Percentiles rank a stretch among this genome's conserved stretches.
Conservation (phyloP, 2,113 vertebrate genomes). For the Megalops atlanticus region DNA sequence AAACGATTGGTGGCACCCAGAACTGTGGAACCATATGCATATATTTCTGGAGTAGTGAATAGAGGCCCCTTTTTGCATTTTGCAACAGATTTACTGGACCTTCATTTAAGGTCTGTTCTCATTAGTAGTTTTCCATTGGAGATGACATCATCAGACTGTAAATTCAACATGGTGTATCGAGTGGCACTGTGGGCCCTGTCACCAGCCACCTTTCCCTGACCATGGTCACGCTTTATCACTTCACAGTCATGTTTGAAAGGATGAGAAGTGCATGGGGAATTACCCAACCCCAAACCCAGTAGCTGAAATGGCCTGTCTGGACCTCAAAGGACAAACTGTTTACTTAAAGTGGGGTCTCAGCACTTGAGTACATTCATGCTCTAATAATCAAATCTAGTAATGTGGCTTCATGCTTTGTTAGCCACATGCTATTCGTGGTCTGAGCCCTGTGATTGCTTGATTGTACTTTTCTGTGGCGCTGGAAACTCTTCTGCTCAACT, state of each 20-base stretch:
- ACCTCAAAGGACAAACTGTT: slow-evolving; percentile 29
- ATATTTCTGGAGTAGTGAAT: not conserved
- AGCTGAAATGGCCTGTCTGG: not conserved
- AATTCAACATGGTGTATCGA: not conserved
- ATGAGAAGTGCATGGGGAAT: not conserved
- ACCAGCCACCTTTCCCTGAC: not conserved
- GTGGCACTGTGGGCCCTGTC: not conserved
- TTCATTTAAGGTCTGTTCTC: not conserved
- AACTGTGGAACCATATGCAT: not conserved
- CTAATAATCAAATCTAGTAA: slow-evolving; percentile 54
- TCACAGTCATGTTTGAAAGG: not conserved
- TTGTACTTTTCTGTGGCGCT: slow-evolving; percentile 24
- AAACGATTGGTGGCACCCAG: not conserved
- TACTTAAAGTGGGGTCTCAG: slow-evolving; percentile 32
- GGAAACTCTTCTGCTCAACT: slow-evolving; percentile 7
- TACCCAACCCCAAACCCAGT: not conserved
- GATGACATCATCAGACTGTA: not conserved
- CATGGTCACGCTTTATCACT: not conserved
- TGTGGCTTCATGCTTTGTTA: slow-evolving; percentile 49
- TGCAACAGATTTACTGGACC: not conserved
- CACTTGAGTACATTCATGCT: slow-evolving; percentile 50
- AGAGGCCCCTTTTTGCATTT: not conserved
- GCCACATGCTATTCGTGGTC: slow-evolving; percentile 41
- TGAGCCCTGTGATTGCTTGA: slow-evolving; percentile 22
- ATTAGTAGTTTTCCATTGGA: not conserved